Percentiles rank a stretch among this genome's conserved stretches.
phyloP scores from a whole-genome alignment of 2,113 vertebrate species.

The mouse (Mus musculus) region GRCm39 chr5:30124001-30124500 shows the following conservation, averaged over 20 bases:
- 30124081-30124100: background rate
- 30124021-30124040: background rate
- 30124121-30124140: background rate
- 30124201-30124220: background rate
- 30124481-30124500: background rate
- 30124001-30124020: background rate
- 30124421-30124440: background rate
- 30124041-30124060: background rate
- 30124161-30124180: background rate
- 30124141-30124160: background rate
- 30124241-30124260: background rate
- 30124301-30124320: background rate
- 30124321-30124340: no score
- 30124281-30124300: background rate
- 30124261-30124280: background rate
- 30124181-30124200: background rate
- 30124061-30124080: background rate
- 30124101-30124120: background rate
- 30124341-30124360: background rate
- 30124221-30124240: background rate
- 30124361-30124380: background rate
- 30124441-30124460: background rate
- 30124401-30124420: background rate
- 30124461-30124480: background rate
- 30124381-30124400: background rate